Conservation (phyloP, 2,113 vertebrate genomes). For the Sylvietta virens region DNA sequence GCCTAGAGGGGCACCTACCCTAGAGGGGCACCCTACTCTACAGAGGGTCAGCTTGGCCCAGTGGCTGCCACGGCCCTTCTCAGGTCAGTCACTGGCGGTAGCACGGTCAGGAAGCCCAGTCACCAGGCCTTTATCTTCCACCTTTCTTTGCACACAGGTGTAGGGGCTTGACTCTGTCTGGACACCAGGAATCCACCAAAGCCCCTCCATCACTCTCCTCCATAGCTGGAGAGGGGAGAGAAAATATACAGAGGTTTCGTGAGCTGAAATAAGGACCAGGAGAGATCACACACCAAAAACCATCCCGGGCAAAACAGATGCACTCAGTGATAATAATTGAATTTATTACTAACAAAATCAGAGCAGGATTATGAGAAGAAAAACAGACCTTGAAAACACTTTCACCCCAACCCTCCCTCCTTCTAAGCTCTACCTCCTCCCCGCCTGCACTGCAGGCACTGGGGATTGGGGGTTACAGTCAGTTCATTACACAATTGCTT, state of each 20-base stretch:
- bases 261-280: not conserved
- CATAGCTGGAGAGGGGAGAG: not conserved
- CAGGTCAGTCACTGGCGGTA: not conserved
- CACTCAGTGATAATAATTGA: not conserved
- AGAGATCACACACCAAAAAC: not conserved
- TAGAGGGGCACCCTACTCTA: not conserved
- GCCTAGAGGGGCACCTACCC: not conserved
- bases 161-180: not conserved
- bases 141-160: not conserved
- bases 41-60: not conserved
- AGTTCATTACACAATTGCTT: not conserved
- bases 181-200: not conserved
- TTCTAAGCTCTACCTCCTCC: not conserved
- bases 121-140: not conserved
- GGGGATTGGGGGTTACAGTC: accelerated
- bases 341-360: not conserved
- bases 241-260: not conserved
- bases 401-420: not conserved
- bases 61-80: not conserved
- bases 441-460: too few species aligned
- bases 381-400: not conserved
- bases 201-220: not conserved
- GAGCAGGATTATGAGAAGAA: not conserved
- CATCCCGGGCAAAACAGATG: not conserved
- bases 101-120: not conserved